Evolutionary conservation across 2,797 vertebrate genomes (phyloP).

Genomic region (Heliangelus exortis): DNA sequence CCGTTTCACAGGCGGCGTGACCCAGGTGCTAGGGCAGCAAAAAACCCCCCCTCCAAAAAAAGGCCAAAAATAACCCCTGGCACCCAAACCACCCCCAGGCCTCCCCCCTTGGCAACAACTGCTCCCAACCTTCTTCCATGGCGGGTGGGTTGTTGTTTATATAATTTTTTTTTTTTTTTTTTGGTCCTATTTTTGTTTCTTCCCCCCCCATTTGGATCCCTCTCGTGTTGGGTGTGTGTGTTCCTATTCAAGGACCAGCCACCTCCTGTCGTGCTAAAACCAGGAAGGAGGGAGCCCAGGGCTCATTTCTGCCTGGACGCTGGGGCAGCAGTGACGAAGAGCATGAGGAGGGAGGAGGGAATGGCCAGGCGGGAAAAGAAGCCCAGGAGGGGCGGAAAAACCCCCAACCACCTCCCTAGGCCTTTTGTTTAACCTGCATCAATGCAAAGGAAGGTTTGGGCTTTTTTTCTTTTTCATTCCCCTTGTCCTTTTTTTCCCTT

Average conservation of each 20-base stretch:
- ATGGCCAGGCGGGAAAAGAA: not conserved
- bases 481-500: not conserved
- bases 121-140: conserved; percentile 12
- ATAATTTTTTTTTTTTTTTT: not conserved
- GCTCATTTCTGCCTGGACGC: not conserved
- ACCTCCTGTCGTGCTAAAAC: conserved; percentile 37
- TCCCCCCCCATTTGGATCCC: not conserved
- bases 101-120: not conserved
- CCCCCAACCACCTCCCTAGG: not conserved
- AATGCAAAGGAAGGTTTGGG: conserved; percentile 17
- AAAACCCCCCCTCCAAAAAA: not conserved
- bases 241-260: conserved; percentile 34
- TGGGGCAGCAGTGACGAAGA: not conserved
- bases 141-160: not conserved
- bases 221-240: not conserved
- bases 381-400: not conserved
- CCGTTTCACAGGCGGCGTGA: not conserved
- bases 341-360: not conserved
- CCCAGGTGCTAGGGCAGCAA: conserved; percentile 39
- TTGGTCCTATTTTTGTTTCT: not conserved
- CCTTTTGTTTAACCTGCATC: conserved; percentile 50
- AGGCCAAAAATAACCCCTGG: conserved; percentile 36
- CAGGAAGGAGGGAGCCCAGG: conserved; percentile 53
- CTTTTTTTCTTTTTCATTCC: not conserved
- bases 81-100: not conserved